Evolutionary conservation across 1,140 invertebrate species (phyloP).

Genomic region (Gonatopus flavifemur): DNA sequence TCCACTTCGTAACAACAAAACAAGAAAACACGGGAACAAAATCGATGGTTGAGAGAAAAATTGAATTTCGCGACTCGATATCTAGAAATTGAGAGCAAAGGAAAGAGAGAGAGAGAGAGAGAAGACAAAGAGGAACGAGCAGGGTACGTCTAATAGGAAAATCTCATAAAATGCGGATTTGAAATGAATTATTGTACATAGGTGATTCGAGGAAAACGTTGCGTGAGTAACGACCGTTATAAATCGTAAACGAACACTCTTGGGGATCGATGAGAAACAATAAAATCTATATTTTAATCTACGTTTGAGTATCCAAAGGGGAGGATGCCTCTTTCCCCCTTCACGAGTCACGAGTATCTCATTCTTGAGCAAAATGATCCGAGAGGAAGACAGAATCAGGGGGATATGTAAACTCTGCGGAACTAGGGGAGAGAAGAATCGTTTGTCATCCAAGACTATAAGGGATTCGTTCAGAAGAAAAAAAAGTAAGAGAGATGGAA

Average conservation of each 20-base stretch:
- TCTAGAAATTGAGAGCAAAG: constrained; percentile 4
- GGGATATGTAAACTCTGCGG: too few species aligned
- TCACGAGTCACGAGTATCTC: constrained; percentile 31
- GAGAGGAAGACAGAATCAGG: too few species aligned
- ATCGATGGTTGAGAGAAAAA: too few species aligned
- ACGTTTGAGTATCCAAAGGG: constrained; percentile 32
- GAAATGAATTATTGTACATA: constrained; percentile 47
- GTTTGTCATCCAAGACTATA: too few species aligned
- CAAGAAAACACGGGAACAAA: too few species aligned
- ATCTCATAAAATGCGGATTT: constrained; percentile 45
- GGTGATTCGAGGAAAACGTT: constrained; percentile 28
- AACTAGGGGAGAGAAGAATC: too few species aligned
- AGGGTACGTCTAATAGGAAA: constrained; percentile 38
- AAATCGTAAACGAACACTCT: constrained; percentile 40
- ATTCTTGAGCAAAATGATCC: too few species aligned
- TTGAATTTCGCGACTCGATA: too few species aligned
- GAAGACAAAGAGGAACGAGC: not conserved
- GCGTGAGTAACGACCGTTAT: constrained; percentile 45
- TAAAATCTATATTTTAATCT: constrained; percentile 57
- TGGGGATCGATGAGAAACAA: constrained; percentile 45
- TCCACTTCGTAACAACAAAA: too few species aligned
- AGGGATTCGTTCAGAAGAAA: too few species aligned
- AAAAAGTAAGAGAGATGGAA: too few species aligned
- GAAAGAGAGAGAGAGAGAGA: not conserved
- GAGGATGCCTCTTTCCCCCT: constrained; percentile 10